Evolutionary conservation across 2,888 invertebrate species (phyloP).

Genomic region (Cerceris rybyensis): DNA sequence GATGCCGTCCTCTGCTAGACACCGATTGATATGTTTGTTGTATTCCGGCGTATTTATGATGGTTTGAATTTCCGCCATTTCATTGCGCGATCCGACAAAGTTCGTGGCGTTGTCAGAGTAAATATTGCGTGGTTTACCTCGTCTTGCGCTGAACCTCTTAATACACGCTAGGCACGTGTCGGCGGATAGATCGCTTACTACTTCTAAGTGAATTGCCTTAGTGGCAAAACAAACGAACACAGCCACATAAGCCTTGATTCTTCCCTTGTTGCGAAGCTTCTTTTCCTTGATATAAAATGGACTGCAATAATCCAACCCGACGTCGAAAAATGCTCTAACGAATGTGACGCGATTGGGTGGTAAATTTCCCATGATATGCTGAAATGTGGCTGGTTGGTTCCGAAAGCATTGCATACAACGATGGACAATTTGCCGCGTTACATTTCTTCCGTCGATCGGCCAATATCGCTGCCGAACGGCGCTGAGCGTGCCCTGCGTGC

Average conservation of each 20-base stretch:
- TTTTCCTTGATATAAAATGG: conserved; percentile 28
- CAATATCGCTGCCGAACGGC: conserved; percentile 10
- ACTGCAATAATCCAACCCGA: conserved; percentile 40
- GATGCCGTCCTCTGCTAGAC: conserved; percentile 12
- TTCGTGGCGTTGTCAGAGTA: conserved; percentile 18
- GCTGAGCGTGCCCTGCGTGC: background rate
- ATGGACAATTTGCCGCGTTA: background rate
- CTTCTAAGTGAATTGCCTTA: conserved; percentile 14
- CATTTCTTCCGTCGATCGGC: conserved; percentile 1
- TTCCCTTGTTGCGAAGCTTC: background rate
- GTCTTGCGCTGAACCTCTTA: background rate
- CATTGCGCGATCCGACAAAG: background rate
- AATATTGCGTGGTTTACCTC: background rate
- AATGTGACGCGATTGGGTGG: conserved; percentile 14
- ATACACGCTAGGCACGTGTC: conserved; percentile 1
- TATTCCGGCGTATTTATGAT: background rate
- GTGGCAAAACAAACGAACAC: conserved; percentile 15
- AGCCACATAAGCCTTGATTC: conserved; percentile 5
- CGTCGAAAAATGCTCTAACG: conserved; percentile 3
- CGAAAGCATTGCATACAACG: conserved; percentile 14
- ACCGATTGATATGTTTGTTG: background rate
- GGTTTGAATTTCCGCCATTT: conserved; percentile 15
- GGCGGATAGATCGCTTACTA: conserved; percentile 7
- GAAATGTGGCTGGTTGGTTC: background rate
- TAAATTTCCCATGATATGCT: conserved; percentile 31